These are phyloP conservation scores for Drosophila asahinai DNA, from an alignment of 1,140 invertebrate genomes.

Conservation along the genomic window DNA sequence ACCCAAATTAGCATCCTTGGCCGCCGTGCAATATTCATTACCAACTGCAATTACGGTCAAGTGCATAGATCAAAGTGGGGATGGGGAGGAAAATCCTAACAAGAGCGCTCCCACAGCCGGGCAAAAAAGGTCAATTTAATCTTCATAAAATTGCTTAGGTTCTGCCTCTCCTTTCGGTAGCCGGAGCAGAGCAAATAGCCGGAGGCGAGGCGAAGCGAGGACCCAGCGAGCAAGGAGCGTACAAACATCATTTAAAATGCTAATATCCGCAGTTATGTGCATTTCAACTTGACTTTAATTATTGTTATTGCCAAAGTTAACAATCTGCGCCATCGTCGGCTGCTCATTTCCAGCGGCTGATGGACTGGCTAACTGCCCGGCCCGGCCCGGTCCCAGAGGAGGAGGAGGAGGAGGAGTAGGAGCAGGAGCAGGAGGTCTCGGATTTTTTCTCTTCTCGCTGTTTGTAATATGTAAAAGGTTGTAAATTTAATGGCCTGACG, in stretches of 20 bases:
- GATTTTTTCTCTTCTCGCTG: slow-evolving; percentile 26
- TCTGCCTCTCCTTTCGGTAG: slow-evolving; percentile 45
- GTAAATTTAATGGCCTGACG: slow-evolving; percentile 77
- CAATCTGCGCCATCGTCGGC: slow-evolving; percentile 70
- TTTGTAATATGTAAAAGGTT: slow-evolving; percentile 78
- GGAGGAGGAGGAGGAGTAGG: too few species aligned
- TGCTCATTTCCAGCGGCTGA: slow-evolving; percentile 70
- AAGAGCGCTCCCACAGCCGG: slow-evolving; percentile 27
- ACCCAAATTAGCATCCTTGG: slow-evolving; percentile 2
- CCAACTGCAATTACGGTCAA: slow-evolving; percentile 66
- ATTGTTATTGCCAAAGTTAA: slow-evolving; percentile 84
- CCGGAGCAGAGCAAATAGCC: slow-evolving; percentile 48
- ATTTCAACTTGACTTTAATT: slow-evolving; percentile 84
- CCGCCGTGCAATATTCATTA: slow-evolving; percentile 57
- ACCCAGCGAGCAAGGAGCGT: slow-evolving; percentile 1
- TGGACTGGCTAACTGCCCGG: slow-evolving; percentile 71
- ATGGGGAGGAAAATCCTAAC: slow-evolving; percentile 5
- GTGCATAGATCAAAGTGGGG: slow-evolving; percentile 67
- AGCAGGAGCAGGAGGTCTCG: slow-evolving; percentile 1
- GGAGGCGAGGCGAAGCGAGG: slow-evolving; percentile 19
- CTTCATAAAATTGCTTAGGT: slow-evolving; percentile 75
- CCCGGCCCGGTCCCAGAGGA: background rate
- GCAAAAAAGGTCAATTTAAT: slow-evolving; percentile 77
- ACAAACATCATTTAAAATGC: slow-evolving; percentile 84
- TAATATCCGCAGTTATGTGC: slow-evolving; percentile 82